A percentile compares a stretch with the other conserved stretches of the same genome.
Evolutionary conservation across 2,888 invertebrate species (phyloP).

Genomic region (Dynastes tityus): DNA sequence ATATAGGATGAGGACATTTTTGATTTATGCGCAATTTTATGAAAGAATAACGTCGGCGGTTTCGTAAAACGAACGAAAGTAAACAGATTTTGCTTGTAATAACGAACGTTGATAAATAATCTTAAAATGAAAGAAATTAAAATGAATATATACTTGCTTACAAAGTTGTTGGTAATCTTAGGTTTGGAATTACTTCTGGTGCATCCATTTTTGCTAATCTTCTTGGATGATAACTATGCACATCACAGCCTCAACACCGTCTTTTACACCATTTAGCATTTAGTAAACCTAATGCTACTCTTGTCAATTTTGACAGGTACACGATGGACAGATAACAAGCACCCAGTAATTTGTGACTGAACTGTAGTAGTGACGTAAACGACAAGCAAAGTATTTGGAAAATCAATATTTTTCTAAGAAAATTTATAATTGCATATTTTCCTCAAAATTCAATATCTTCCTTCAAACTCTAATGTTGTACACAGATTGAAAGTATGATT

Average conservation of each 20-base stretch:
- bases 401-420: too few species aligned
- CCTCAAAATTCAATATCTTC: too few species aligned
- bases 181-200: constrained; percentile 2
- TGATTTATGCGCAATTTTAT: constrained; percentile 24
- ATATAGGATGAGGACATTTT: constrained; percentile 22
- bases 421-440: too few species aligned
- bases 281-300: constrained; percentile 9
- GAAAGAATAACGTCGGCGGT: constrained; percentile 8
- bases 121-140: background rate
- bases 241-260: constrained; percentile 5
- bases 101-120: background rate
- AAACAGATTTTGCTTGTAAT: background rate
- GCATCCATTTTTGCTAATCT: constrained; percentile 15
- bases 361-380: too few species aligned
- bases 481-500: too few species aligned
- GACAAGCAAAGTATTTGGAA: too few species aligned
- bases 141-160: constrained; percentile 28
- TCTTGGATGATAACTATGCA: constrained; percentile 11
- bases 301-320: constrained; percentile 21
- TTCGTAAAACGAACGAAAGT: background rate
- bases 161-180: background rate
- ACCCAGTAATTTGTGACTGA: too few species aligned
- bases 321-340: background rate
- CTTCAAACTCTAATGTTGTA: too few species aligned
- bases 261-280: constrained; percentile 19